These are phyloP conservation scores for Dendroctonus valens DNA, from an alignment of 1,140 invertebrate species.

Conservation along the genomic window DNA sequence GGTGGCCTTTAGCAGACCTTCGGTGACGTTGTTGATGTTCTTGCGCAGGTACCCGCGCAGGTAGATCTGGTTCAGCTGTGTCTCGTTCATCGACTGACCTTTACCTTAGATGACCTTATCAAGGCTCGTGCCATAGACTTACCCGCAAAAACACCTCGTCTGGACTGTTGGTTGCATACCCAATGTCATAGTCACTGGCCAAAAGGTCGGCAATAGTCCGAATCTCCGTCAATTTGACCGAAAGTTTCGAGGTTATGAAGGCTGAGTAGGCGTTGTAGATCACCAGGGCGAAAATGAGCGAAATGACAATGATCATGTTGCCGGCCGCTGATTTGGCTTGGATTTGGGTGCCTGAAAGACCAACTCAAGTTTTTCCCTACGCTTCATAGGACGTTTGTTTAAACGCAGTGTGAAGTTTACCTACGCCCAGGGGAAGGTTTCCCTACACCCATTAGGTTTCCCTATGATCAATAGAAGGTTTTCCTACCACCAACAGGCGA, in stretches of 20 bases:
- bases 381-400: not conserved
- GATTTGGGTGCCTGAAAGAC: conserved; percentile 57
- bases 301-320: conserved; percentile 58
- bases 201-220: conserved; percentile 59
- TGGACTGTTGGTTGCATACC: conserved; percentile 56
- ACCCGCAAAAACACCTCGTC: conserved; percentile 57
- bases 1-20: conserved; percentile 33
- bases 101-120: not conserved
- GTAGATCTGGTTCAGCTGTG: conserved; percentile 39
- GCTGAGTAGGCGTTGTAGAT: conserved; percentile 58
- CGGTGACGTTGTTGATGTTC: conserved; percentile 33
- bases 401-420: not conserved
- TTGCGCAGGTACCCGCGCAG: conserved; percentile 38
- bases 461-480: too few relatives aligned
- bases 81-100: conserved; percentile 28
- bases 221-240: conserved; percentile 59
- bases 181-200: conserved; percentile 59
- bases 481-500: too few relatives aligned
- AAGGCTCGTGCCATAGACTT: conserved; percentile 5
- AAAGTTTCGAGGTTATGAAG: conserved; percentile 61
- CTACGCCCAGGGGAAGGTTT: not conserved
- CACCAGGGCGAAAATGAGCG: conserved; percentile 56
- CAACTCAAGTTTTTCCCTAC: not conserved
- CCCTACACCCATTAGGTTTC: too few relatives aligned
- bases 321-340: conserved; percentile 57